A percentile compares a stretch with the other conserved stretches of the same genome.
phyloP scores from a whole-genome alignment of 2,113 vertebrate species.

The Genyomyrus donnyi region DNA sequence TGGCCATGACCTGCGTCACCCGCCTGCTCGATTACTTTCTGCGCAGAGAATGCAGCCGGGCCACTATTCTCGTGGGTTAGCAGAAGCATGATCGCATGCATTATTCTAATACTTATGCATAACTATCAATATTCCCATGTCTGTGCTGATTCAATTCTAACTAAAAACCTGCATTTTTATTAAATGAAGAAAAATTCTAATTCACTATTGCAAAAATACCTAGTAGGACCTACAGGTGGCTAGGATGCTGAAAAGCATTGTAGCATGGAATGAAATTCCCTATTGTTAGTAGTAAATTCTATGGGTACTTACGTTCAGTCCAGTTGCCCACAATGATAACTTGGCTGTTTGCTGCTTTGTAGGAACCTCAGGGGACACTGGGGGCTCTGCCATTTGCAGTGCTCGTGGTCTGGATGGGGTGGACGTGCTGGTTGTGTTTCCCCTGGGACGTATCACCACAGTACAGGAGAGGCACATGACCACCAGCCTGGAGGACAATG shows the following conservation, averaged over 20 bases:
- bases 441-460: slow-evolving; percentile 66
- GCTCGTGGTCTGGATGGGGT: slow-evolving; percentile 65
- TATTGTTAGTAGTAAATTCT: not conserved
- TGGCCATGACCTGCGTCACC: slow-evolving; percentile 77
- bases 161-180: not conserved
- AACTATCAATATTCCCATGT: not conserved
- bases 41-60: slow-evolving; percentile 55
- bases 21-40: slow-evolving; percentile 81
- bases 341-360: slow-evolving; percentile 4
- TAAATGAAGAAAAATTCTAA: not conserved
- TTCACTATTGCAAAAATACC: not conserved
- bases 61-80: slow-evolving; percentile 80
- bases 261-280: not conserved
- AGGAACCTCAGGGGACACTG: slow-evolving; percentile 93
- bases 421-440: slow-evolving; percentile 78
- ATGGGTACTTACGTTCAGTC: not conserved
- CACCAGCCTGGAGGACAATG: slow-evolving; percentile 73
- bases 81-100: not conserved
- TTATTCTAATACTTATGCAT: not conserved
- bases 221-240: not conserved
- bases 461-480: slow-evolving; percentile 91
- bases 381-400: slow-evolving; percentile 79
- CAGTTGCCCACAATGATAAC: not conserved
- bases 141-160: not conserved
- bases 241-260: not conserved